These are phyloP conservation scores for Drosophila sechellia DNA, from an alignment of 1,140 invertebrate genomes.

Conservation along the genomic window DNA sequence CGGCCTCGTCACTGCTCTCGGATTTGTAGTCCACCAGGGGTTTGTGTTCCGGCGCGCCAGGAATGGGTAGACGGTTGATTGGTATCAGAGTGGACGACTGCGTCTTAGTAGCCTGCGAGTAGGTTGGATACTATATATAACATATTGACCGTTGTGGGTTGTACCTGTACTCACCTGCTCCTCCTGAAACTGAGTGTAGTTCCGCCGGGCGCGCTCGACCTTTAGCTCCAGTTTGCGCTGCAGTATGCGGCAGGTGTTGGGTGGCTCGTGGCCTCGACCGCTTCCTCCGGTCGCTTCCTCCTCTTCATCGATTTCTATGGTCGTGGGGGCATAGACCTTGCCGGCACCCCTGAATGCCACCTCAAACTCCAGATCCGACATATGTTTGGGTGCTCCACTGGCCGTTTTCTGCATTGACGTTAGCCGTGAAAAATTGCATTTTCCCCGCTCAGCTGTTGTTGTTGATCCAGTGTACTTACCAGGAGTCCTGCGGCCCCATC, in stretches of 20 bases:
- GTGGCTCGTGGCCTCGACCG: constrained; percentile 62
- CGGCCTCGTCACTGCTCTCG: constrained; percentile 81
- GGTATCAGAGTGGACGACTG: constrained; percentile 81
- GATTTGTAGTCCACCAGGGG: constrained; percentile 84
- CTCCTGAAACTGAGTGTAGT: constrained; percentile 80
- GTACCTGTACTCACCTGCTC: constrained; percentile 55
- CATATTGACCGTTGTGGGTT: background rate
- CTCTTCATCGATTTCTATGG: constrained; percentile 76
- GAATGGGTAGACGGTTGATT: constrained; percentile 79
- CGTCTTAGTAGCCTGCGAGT: constrained; percentile 69
- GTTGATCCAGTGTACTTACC: constrained; percentile 47
- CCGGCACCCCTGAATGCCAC: constrained; percentile 73
- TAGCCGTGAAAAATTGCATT: constrained; percentile 41
- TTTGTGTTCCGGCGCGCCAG: constrained; percentile 76
- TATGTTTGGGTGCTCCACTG: constrained; percentile 76
- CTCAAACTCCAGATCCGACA: constrained; percentile 79
- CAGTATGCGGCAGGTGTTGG: constrained; percentile 83
- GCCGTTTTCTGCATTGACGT: constrained; percentile 64
- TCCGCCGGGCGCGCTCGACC: constrained; percentile 82
- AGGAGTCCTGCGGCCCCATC: constrained; percentile 69
- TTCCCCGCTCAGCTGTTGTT: constrained; percentile 3
- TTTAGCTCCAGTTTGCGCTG: constrained; percentile 84
- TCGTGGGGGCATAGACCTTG: constrained; percentile 74
- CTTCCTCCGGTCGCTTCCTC: constrained; percentile 33
- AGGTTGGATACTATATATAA: background rate